Evolutionary conservation across 2,797 vertebrate genomes (phyloP), one percentile per base, ranked within the genome.

Genomic region (Gouania willdenowi): DNA sequence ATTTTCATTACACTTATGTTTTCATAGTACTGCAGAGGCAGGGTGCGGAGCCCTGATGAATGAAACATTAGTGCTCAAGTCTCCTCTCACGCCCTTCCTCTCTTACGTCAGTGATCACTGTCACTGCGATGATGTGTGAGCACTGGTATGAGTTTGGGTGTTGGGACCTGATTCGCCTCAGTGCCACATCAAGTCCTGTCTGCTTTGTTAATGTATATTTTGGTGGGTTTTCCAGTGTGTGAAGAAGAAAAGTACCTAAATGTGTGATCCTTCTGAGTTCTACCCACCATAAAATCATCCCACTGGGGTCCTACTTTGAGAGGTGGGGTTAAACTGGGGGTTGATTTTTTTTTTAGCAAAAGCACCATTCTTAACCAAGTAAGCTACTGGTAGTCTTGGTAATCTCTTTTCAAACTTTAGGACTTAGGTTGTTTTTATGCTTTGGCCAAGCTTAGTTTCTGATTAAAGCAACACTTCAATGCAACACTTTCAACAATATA

Each of bases 1-100:
- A 83, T 86, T 89, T 89, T 90, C 86, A 89, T 89, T 87, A 87
- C 81, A 59, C 75, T 83, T 88, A 77, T 79, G 78, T 87, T 87
- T 89, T 87, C 75, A 86, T 87, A 74, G 74, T 69, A 79, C 80
- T 67, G 71, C 10, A 27, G 68, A 72, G 75, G 62, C 57, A 34
- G 64, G 56, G 64, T 57, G 68, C 26, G 15, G 55, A 72, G 70
- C 63, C 36, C 53, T 66, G 79, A 78, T 80, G 82, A 86, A 87
- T 85, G 84, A 83, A 84, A 75, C 78, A 79, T 85, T 79, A 76
- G 79, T 23, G 47, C 66, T 66, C 39, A 53, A 58, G 26, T 57
- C 49, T 55, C 37, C 41, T 49, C 57, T 34, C 43, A 38, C 26
- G 4, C 39, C 29, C 10, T 66, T 66, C 61, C 60, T 32, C 40